Evolutionary conservation across 2,888 invertebrate species (phyloP).

Genomic region (Monoplex corrugatus): DNA sequence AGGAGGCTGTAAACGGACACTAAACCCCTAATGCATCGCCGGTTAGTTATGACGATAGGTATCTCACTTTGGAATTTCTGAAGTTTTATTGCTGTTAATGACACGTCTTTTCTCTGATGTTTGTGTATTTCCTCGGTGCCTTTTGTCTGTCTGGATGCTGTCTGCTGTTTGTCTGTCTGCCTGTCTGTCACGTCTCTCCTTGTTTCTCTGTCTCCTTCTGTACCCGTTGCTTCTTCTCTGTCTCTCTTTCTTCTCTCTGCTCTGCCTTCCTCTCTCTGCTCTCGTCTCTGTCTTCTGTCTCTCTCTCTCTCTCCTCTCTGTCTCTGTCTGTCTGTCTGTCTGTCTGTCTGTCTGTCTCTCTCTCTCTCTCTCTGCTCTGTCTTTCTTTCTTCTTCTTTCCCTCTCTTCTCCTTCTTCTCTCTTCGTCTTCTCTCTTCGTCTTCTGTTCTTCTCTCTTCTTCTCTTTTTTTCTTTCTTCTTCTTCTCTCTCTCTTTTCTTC

Average conservation of each 20-base stretch:
- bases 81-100: too few relatives aligned
- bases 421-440: neutral
- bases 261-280: too few relatives aligned
- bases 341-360: neutral
- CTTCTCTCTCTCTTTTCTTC: neutral
- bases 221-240: too few relatives aligned
- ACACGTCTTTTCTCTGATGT: too few relatives aligned
- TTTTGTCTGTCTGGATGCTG: too few relatives aligned
- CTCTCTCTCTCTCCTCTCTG: neutral
- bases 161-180: neutral
- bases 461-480: neutral
- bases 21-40: too few relatives aligned
- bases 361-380: neutral
- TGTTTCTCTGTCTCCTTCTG: too few relatives aligned
- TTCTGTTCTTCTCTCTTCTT: neutral
- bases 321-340: neutral
- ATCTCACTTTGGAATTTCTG: too few relatives aligned
- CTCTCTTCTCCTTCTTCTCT: neutral
- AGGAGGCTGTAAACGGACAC: too few relatives aligned
- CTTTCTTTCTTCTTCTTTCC: neutral
- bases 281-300: neutral
- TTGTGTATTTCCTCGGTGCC: too few relatives aligned
- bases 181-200: too few relatives aligned
- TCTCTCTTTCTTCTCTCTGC: neutral
- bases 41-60: too few relatives aligned